Evolutionary conservation across 1,140 invertebrate species (phyloP), one percentile per base, ranked within the genome.

Genomic region (Drosophila pandora): DNA sequence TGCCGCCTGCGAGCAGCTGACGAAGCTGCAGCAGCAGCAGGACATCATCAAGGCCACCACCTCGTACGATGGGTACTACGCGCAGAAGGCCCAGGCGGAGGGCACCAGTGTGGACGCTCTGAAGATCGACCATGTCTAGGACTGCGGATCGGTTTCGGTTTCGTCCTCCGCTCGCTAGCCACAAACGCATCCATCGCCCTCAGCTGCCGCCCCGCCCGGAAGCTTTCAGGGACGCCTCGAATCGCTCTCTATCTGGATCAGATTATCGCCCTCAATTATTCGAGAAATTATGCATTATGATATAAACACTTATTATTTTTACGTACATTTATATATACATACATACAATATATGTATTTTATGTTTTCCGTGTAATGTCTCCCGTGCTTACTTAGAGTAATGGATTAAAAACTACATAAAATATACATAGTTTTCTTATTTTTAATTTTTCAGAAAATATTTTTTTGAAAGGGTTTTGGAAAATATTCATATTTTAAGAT

Each of bases 61-160:
- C 48, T 88, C 83, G 21, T 88, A 88, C 65, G 83, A 88, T 37
- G 84, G 83, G 17, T 88, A 89, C 64, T 88, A 79, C 47, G 76
- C 76, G 39, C 76, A 79, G 48, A 88, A 88, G 58, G 79, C 84
- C 52, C 79, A 89, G 41, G 84, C 79, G 23, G 83, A 89, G 21
- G 83, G 79, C 37, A 61, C 76, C 70, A 87, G 59, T 41, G 41
- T 87, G 8, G 82, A 87, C 37, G 62, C 82, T n/a, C 59, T 83
- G 2, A 87, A 87, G 61, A 76, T 87, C 21, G 82, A 87, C 65
- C 82, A 87, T 54, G 82, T 87, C 39, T 87, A 79, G 73, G 59
- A 34, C 5, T 39, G 10, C 30, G 34, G 30, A 50, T 59, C 17
- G 53, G 48, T 17, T 23, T 41, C 17, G 53, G 54, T n/a, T 23